These are phyloP conservation scores for Gymnogyps californianus DNA, from an alignment of 2,113 vertebrate genomes.

Conservation along the genomic window DNA sequence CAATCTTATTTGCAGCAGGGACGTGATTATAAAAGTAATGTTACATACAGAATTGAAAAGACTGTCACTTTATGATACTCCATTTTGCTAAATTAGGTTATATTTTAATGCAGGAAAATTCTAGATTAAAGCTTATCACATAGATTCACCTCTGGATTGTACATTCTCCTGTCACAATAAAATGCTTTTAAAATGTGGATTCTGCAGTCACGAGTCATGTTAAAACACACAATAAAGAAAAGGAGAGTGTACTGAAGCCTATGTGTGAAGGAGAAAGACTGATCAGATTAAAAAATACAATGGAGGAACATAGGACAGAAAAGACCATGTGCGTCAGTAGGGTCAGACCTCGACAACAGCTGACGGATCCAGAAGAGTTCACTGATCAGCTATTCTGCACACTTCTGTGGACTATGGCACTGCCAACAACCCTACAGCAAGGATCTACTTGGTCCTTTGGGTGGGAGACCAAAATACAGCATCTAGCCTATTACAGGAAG, in stretches of 20 bases:
- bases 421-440: neutral
- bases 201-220: neutral
- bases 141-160: neutral
- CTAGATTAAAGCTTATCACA: neutral
- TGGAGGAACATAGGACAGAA: neutral
- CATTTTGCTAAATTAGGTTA: neutral
- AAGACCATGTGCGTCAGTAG: rapidly evolving
- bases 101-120: neutral
- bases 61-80: neutral
- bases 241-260: neutral
- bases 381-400: neutral
- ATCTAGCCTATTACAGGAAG: neutral
- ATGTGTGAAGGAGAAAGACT: neutral
- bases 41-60: neutral
- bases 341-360: neutral
- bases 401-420: neutral
- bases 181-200: neutral
- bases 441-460: neutral
- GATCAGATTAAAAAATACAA: neutral
- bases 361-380: neutral
- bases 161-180: neutral
- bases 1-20: neutral
- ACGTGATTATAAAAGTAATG: neutral
- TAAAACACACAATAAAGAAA: neutral
- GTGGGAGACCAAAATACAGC: neutral